These are phyloP conservation scores for Chloropsis cyanopogon DNA, from an alignment of 2,113 vertebrate species.

Conservation along the genomic window DNA sequence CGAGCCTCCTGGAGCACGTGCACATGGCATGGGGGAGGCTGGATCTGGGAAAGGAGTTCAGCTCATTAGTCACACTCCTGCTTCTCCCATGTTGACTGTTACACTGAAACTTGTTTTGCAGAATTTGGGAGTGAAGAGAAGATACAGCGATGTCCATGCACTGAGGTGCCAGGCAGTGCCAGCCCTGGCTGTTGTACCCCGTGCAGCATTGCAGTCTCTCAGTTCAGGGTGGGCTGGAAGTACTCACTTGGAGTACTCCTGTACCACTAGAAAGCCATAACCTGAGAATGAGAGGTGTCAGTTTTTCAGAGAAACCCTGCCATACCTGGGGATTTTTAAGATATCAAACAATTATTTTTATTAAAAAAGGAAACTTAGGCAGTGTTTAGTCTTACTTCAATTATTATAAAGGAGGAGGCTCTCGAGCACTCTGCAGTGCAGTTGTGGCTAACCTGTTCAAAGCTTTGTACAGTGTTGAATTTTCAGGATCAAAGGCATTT, in stretches of 20 bases:
- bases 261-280: neutral
- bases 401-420: neutral
- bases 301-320: neutral
- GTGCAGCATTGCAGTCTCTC: accelerated
- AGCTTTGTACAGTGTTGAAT: neutral
- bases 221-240: neutral
- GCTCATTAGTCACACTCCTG: neutral
- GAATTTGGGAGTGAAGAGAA: neutral
- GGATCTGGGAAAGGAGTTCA: neutral
- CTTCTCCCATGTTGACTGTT: neutral
- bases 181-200: neutral
- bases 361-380: neutral
- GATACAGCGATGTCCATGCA: accelerated
- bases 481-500: neutral
- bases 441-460: neutral
- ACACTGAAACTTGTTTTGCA: neutral
- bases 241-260: neutral
- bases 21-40: neutral
- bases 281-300: neutral
- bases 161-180: neutral
- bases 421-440: neutral
- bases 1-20: accelerated
- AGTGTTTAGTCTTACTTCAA: neutral
- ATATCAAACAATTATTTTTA: neutral
- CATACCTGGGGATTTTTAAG: neutral